phyloP scores from a whole-genome alignment of 2,797 vertebrate genomes.

The Paguma larvata region DNA sequence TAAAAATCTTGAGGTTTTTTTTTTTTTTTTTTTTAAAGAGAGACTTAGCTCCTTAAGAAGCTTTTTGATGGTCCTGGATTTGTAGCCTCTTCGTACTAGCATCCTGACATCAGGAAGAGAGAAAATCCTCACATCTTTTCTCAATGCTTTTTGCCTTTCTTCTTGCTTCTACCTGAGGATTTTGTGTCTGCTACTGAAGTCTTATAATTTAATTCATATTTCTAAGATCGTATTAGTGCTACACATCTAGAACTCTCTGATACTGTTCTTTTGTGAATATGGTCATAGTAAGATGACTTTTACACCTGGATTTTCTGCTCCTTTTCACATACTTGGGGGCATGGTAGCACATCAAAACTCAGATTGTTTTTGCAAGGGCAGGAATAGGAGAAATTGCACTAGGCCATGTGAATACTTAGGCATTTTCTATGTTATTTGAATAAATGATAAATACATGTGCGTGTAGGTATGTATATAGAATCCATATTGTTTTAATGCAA shows the following conservation, averaged over 20 bases:
- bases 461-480: not conserved
- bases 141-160: constrained; percentile 8
- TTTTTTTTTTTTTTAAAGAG: not conserved
- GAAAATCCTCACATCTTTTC: not conserved
- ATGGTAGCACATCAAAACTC: not conserved
- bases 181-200: not conserved
- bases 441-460: not conserved
- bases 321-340: not conserved
- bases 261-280: not conserved
- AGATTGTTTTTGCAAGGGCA: not conserved
- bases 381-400: not conserved
- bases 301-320: not conserved
- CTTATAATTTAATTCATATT: constrained; percentile 40
- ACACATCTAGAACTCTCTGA: not conserved
- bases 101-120: not conserved
- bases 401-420: not conserved
- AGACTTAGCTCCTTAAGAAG: not conserved
- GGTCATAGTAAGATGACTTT: not conserved
- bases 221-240: not conserved
- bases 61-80: not conserved
- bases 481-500: not conserved
- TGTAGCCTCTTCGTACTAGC: not conserved
- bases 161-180: constrained; percentile 14
- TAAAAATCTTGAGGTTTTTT: not conserved
- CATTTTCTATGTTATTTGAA: not conserved